phyloP scores from a whole-genome alignment of 1,140 invertebrate species.

The Lepidurus arcticus region DNA sequence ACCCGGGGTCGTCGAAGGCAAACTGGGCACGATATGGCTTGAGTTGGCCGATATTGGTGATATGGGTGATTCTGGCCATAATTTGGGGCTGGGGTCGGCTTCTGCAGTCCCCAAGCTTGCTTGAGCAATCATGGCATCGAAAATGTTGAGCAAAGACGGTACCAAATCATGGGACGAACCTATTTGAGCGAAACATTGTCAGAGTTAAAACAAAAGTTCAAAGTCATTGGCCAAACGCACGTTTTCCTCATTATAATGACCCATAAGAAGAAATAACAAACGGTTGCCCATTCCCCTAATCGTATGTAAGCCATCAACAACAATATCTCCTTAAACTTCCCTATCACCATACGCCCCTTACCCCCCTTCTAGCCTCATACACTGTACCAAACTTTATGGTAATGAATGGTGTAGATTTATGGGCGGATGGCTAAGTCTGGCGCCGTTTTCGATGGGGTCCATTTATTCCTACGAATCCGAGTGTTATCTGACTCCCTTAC shows the following conservation, averaged over 20 bases:
- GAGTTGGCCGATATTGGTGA: conserved; percentile 26
- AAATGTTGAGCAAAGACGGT: conserved; percentile 59
- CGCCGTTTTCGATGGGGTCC: conserved; percentile 3
- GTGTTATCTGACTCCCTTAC: conserved; percentile 8
- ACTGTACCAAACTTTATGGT: not conserved
- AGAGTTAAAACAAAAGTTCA: not conserved
- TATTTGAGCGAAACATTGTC: conserved; percentile 43
- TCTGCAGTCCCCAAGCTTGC: conserved; percentile 37
- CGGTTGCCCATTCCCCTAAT: conserved; percentile 8
- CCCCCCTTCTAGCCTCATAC: not conserved
- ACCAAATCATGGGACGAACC: conserved; percentile 58
- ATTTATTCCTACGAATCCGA: conserved; percentile 3
- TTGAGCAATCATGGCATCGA: conserved; percentile 55
- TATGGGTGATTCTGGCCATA: conserved; percentile 31
- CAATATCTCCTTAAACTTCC: not conserved
- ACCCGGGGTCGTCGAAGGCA: conserved; percentile 30
- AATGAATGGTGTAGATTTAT: not conserved
- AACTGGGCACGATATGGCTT: conserved; percentile 19
- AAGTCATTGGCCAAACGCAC: not conserved
- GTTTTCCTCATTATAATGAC: not conserved
- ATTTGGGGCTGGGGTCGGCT: conserved; percentile 24
- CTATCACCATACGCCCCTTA: conserved; percentile 3
- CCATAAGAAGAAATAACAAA: not conserved
- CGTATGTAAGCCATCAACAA: not conserved
- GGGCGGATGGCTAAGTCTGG: conserved; percentile 3